Conservation (phyloP, 1,140 invertebrate genomes). For the Lycorma delicatula region DNA sequence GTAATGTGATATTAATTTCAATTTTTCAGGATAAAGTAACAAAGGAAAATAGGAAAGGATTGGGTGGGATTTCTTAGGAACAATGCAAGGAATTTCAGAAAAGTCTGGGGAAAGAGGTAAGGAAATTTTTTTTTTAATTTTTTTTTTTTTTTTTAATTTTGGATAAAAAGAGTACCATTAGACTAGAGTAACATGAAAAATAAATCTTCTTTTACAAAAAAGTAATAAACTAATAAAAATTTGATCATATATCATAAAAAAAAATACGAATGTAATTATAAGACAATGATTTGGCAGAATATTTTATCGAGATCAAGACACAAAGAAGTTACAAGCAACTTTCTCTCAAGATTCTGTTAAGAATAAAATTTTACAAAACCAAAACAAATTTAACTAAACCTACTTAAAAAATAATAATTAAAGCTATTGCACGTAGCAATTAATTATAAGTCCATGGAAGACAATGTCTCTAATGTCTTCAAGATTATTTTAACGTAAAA, state of each 20-base stretch:
- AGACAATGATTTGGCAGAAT: constrained; percentile 14
- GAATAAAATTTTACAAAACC: constrained; percentile 7
- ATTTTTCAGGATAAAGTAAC: too few relatives aligned
- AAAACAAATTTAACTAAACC: constrained; percentile 3
- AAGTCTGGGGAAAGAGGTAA: neutral
- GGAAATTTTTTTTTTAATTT: constrained; percentile 10
- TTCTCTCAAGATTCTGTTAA: neutral
- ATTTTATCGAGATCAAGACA: constrained; percentile 14
- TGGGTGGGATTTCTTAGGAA: neutral
- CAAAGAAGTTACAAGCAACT: neutral
- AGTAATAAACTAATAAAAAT: neutral
- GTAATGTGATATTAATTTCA: too few relatives aligned
- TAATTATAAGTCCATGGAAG: constrained; percentile 1
- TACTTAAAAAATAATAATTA: constrained; percentile 3
- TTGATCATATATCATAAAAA: neutral
- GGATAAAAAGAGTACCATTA: constrained; percentile 6
- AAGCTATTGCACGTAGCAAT: constrained; percentile 18
- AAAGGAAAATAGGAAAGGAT: too few relatives aligned
- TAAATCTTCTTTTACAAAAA: constrained; percentile 6
- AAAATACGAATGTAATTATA: neutral
- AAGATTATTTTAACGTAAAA: too few relatives aligned
- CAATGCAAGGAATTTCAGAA: neutral
- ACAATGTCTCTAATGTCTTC: too few relatives aligned
- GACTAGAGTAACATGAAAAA: constrained; percentile 6
- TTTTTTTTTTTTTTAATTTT: constrained; percentile 11